Conservation (phyloP, 2,113 vertebrate species). For the Callorhinus ursinus region DNA sequence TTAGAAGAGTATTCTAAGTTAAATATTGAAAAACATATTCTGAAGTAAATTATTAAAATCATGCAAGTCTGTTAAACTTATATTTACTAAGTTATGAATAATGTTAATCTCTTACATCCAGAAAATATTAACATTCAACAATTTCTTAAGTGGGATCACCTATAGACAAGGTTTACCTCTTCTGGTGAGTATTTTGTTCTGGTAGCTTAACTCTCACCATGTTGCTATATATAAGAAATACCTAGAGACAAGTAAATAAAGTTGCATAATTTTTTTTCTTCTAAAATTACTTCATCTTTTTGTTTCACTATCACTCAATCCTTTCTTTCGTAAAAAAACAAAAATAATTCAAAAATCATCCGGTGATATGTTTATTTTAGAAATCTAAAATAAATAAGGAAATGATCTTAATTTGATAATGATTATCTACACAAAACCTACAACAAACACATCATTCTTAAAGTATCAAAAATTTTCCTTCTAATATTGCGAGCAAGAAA, state of each 20-base stretch:
- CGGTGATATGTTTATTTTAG: background rate
- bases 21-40: background rate
- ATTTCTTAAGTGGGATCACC: background rate
- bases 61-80: background rate
- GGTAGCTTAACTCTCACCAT: background rate
- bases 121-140: background rate
- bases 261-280: background rate
- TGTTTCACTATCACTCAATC: background rate
- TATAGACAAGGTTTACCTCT: background rate
- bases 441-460: background rate
- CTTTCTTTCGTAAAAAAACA: background rate
- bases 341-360: background rate
- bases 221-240: background rate
- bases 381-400: background rate
- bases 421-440: background rate
- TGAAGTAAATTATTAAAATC: background rate
- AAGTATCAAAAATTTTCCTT: background rate
- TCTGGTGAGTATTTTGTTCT: background rate
- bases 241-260: background rate
- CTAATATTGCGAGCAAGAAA: background rate
- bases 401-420: background rate
- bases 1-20: background rate
- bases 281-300: background rate
- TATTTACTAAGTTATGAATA: background rate
- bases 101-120: background rate